These are phyloP conservation scores for Limenitis camilla DNA, from an alignment of 2,888 invertebrate genomes.

Conservation along the genomic window DNA sequence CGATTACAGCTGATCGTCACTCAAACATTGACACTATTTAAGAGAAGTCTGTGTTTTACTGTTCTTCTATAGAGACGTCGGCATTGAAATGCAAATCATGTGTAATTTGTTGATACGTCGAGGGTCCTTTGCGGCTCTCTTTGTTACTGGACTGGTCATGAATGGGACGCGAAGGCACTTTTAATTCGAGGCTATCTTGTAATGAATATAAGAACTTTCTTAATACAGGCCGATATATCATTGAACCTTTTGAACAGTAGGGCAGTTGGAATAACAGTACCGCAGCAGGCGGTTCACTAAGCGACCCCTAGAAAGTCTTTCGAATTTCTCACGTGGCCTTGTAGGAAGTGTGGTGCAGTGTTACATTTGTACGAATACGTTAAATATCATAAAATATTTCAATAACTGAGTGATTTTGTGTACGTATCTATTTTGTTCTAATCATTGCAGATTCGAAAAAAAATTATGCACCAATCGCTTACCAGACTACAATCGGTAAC, in stretches of 20 bases:
- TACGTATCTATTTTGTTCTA: too few relatives aligned
- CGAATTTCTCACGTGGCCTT: constrained; percentile 26
- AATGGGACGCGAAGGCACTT: constrained; percentile 64
- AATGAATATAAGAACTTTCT: constrained; percentile 43
- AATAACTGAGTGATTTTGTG: background rate
- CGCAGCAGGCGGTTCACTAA: constrained; percentile 31
- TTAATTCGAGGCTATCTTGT: constrained; percentile 46
- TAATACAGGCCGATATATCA: constrained; percentile 53
- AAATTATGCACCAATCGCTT: background rate
- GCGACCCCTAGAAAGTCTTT: constrained; percentile 29
- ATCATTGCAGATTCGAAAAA: background rate
- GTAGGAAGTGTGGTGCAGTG: constrained; percentile 14
- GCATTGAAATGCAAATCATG: constrained; percentile 66
- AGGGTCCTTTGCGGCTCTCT: constrained; percentile 70
- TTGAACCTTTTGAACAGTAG: constrained; percentile 36
- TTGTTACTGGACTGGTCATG: constrained; percentile 61
- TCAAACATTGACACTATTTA: constrained; percentile 56
- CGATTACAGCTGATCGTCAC: constrained; percentile 35
- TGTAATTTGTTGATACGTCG: constrained; percentile 72
- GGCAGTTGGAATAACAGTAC: constrained; percentile 61
- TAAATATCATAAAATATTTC: background rate
- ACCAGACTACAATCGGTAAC: too few relatives aligned
- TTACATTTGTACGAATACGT: background rate
- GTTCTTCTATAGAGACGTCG: constrained; percentile 40
- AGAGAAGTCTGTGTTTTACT: constrained; percentile 59